These are phyloP conservation scores for Peromyscus leucopus DNA, from an alignment of 2,113 vertebrate genomes.

Conservation along the genomic window DNA sequence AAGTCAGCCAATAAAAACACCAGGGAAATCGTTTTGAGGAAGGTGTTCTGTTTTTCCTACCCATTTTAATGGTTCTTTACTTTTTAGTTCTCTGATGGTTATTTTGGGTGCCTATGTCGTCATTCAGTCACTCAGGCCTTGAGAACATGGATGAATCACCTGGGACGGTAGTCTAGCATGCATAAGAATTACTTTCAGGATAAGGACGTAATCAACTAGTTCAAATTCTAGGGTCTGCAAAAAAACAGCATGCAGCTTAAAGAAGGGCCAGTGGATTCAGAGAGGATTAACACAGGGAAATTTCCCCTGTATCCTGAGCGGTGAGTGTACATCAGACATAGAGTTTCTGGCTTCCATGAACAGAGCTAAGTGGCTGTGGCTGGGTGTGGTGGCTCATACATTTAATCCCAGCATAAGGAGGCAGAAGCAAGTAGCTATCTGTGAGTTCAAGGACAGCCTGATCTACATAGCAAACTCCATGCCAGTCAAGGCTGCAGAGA, in stretches of 20 bases:
- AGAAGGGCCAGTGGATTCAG: accelerated
- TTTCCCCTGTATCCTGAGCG: too few species aligned
- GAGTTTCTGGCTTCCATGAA: background rate
- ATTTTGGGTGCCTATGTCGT: background rate
- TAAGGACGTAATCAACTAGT: background rate
- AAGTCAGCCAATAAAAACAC: background rate
- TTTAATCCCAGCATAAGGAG: background rate
- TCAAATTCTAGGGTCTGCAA: background rate
- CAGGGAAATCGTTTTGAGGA: background rate
- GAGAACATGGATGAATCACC: background rate
- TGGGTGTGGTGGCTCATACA: background rate
- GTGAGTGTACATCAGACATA: accelerated
- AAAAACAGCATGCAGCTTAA: accelerated
- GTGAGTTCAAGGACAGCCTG: background rate
- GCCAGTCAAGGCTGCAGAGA: background rate
- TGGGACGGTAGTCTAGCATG: too few species aligned
- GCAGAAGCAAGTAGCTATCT: background rate
- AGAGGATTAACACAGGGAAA: accelerated
- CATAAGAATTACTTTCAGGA: background rate
- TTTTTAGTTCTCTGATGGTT: background rate
- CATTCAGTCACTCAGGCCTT: background rate
- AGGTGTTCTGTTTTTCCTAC: background rate
- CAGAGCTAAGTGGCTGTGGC: background rate
- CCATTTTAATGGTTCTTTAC: background rate
- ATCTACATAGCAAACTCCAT: background rate